Percentiles rank a stretch among this genome's conserved stretches.
Evolutionary conservation across 2,113 vertebrate species (phyloP).

Genomic region (Ptilonorhynchus violaceus): DNA sequence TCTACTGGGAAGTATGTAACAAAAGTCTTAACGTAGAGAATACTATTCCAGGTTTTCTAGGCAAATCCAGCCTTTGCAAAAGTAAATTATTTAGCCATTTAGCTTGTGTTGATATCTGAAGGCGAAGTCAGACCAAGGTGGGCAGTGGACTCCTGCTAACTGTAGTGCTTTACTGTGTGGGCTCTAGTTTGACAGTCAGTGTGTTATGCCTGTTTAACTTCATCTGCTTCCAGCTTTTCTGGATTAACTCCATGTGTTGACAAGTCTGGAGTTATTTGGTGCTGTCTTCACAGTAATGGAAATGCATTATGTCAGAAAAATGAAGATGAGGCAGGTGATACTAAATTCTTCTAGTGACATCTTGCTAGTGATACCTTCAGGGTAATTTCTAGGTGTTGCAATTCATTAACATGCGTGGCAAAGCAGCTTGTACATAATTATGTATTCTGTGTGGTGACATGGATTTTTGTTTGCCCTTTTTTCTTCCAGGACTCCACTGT

Average conservation of each 20-base stretch:
- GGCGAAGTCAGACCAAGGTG: neutral
- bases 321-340: neutral
- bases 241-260: neutral
- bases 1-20: neutral
- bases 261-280: neutral
- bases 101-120: neutral
- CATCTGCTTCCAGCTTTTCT: neutral
- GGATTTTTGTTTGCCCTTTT: neutral
- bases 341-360: neutral
- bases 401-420: neutral
- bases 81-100: neutral
- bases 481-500: slow-evolving; percentile 84
- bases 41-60: neutral
- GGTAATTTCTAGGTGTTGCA: neutral
- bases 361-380: neutral
- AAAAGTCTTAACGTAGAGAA: neutral
- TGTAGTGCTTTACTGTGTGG: neutral
- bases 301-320: neutral
- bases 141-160: neutral
- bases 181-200: neutral
- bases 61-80: neutral
- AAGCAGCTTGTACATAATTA: neutral
- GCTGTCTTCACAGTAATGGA: neutral
- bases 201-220: neutral
- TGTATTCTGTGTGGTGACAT: neutral